Base-by-base conservation (phyloP, 2,797 vertebrate species). In the Falco rusticolus region DNA sequence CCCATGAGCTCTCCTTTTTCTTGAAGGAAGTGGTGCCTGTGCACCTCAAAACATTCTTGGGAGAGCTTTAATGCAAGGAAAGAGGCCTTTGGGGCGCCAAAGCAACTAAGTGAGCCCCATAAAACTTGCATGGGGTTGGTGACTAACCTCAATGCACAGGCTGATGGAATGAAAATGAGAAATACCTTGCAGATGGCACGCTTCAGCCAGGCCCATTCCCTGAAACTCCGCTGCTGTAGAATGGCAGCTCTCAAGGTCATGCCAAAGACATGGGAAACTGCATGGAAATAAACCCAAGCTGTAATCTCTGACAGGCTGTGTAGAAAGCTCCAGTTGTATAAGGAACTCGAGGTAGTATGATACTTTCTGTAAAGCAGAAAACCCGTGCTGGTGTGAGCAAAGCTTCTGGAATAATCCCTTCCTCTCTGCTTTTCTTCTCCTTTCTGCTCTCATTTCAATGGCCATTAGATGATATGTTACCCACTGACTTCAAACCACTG, bases 341-440 rank as follows among this genome's bases (percentile, higher is more conserved):
- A 78, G 53, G 72, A 78, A 53, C 34, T 9, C 0, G 2, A 6
- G 24, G 21, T 82, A 50, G 54, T 6, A 20, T 0, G 0, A 45
- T 51, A 4, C 13, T 68, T 88, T 13, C 64, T 9, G 3, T 69
- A 71, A 71, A 59, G 74, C 26, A 69, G 45, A 59, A 88, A 92
- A 22, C 7, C 4, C 31, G 81, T n/a, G 5, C 11, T 74, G 57
- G 59, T 26, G 39, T 47, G 48, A 89, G 61, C 28, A 65, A 64
- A 86, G 54, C 68, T 82, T 31, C 53, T 48, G 22, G 85, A 96
- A 76, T 53, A 20, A 70, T 60, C 48, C 33, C 28, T 48, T 71
- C 22, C 75, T 66, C 50, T 60, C 34, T 51, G 65, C 69, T 70
- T 53, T 88, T 88, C 48, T 81, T 70, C 22, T 66, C 48, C 57